These are phyloP conservation scores for Pangasius djambal DNA, from an alignment of 2,797 vertebrate species.

Conservation along the genomic window DNA sequence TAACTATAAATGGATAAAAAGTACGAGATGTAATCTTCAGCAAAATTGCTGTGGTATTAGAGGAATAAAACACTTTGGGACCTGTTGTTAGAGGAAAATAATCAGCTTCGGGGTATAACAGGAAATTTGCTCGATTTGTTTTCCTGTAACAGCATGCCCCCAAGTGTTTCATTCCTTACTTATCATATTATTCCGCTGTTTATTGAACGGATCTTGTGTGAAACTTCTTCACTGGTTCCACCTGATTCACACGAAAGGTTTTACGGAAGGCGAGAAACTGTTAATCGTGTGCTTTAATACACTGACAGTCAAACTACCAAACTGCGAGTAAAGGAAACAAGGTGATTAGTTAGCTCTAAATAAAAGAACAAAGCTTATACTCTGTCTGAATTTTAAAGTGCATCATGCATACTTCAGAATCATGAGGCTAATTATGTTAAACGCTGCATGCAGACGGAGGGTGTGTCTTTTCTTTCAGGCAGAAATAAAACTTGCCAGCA, in stretches of 20 bases:
- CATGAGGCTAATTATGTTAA: slow-evolving; percentile 45
- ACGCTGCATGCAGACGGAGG: slow-evolving; percentile 52
- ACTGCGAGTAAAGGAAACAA: neutral
- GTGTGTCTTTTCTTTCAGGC: slow-evolving; percentile 50
- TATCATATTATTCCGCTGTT: neutral
- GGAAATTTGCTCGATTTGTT: neutral
- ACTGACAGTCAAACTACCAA: too few species aligned
- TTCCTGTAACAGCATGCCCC: neutral
- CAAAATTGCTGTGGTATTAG: neutral
- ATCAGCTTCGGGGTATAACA: neutral
- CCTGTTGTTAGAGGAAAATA: neutral
- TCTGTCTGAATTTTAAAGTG: too few species aligned
- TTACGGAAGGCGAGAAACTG: neutral
- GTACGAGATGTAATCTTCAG: too few species aligned
- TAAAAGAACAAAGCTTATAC: neutral
- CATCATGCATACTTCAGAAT: slow-evolving; percentile 27
- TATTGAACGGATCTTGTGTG: neutral
- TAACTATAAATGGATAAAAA: neutral
- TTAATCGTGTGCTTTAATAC: neutral
- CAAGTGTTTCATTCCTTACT: neutral
- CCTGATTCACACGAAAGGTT: neutral
- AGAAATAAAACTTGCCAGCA: slow-evolving; percentile 61
- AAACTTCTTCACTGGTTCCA: neutral
- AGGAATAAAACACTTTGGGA: neutral
- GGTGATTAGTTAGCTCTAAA: neutral